Evolutionary conservation across 2,797 vertebrate species (phyloP).

Genomic region (Takifugu rubripes): DNA sequence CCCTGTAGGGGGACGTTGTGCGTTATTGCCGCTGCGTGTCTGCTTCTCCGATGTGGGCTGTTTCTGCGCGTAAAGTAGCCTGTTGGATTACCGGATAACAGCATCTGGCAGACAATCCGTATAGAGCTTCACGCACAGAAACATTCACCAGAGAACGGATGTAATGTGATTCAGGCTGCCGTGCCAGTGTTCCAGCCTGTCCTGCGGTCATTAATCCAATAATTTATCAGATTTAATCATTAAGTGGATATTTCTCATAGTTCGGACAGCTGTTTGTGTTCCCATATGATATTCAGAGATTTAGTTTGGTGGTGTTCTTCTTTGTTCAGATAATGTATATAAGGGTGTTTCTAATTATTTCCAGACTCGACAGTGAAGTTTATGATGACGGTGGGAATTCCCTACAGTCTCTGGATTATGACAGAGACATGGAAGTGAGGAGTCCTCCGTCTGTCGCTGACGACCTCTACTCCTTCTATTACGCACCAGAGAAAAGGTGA

Average conservation of each 20-base stretch:
- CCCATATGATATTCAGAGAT: not conserved
- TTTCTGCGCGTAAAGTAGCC: not conserved
- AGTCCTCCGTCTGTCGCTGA: slow-evolving; percentile 80
- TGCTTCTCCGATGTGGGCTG: not conserved
- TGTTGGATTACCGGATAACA: slow-evolving; percentile 38
- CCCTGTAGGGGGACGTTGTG: not conserved
- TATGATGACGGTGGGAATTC: slow-evolving; percentile 90
- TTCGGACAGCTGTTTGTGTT: not conserved
- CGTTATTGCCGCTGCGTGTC: not conserved
- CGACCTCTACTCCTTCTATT: slow-evolving; percentile 82
- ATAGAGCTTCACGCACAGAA: slow-evolving; percentile 24
- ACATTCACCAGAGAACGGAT: slow-evolving; percentile 38
- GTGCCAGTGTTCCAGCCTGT: slow-evolving; percentile 19
- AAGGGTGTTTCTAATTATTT: slow-evolving; percentile 5
- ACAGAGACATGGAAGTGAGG: slow-evolving; percentile 79
- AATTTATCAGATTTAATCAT: slow-evolving; percentile 27
- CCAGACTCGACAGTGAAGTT: slow-evolving; percentile 81
- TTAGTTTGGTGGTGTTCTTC: not conserved
- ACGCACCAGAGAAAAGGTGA: slow-evolving; percentile 87
- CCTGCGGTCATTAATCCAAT: slow-evolving; percentile 18
- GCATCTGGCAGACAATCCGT: slow-evolving; percentile 45
- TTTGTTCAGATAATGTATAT: not conserved
- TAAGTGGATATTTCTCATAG: slow-evolving; percentile 7
- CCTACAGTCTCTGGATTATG: slow-evolving; percentile 83
- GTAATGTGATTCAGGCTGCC: slow-evolving; percentile 37